Conservation (phyloP, 2,113 vertebrate species). For the Microtus montanus region DNA sequence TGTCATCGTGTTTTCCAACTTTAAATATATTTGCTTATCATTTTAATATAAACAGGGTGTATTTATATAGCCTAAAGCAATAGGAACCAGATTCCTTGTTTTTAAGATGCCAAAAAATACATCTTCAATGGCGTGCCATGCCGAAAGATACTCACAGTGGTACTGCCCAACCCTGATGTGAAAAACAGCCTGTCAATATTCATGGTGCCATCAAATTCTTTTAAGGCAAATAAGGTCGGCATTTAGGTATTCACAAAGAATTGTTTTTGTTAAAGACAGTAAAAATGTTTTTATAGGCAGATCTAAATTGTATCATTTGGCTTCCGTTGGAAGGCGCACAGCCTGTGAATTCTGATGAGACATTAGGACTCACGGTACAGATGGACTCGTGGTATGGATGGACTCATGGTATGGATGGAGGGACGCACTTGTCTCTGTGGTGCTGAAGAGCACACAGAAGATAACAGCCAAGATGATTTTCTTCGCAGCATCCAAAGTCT, state of each 20-base stretch:
- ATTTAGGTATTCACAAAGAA: conserved; percentile 66
- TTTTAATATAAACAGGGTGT: conserved; percentile 87
- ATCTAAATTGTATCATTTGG: conserved; percentile 25
- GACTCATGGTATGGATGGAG: background rate
- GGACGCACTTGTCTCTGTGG: background rate
- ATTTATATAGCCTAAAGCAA: conserved; percentile 87
- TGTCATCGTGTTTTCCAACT: conserved; percentile 87
- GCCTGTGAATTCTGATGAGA: background rate
- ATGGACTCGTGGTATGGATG: no score
- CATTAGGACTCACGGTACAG: background rate
- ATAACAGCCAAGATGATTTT: background rate
- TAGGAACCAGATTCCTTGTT: conserved; percentile 86
- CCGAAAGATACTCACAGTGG: conserved; percentile 82
- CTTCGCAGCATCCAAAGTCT: background rate
- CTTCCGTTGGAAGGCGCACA: conserved; percentile 15
- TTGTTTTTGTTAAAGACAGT: conserved; percentile 57
- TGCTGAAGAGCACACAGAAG: conserved; percentile 11
- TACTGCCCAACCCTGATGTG: conserved; percentile 80
- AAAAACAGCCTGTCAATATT: conserved; percentile 80
- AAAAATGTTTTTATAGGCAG: conserved; percentile 48
- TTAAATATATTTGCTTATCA: conserved; percentile 87
- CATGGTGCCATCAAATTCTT: conserved; percentile 78
- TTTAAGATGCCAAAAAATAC: conserved; percentile 84
- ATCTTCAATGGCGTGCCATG: conserved; percentile 82
- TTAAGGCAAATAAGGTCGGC: conserved; percentile 78